phyloP scores from a whole-genome alignment of 2,113 vertebrate species.

The Bostrychus sinensis region DNA sequence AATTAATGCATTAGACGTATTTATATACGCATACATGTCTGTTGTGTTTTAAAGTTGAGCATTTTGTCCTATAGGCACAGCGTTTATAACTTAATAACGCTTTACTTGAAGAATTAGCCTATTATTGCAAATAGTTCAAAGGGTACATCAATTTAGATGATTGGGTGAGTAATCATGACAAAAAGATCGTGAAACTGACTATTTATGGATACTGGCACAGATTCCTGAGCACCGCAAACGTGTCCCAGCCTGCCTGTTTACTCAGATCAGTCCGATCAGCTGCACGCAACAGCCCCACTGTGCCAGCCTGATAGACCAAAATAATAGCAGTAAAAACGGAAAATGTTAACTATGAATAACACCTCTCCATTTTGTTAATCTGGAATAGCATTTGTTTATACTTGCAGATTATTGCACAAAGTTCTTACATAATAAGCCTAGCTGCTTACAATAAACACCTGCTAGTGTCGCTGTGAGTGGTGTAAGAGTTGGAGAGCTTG shows the following conservation, averaged over 20 bases:
- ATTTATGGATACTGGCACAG: constrained; percentile 33
- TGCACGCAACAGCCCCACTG: neutral
- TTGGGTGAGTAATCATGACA: constrained; percentile 10
- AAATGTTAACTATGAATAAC: too few relatives aligned
- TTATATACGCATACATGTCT: too few relatives aligned
- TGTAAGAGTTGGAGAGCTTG: neutral
- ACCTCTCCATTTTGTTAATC: neutral
- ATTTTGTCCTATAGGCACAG: too few relatives aligned
- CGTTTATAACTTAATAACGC: too few relatives aligned
- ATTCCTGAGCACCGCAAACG: constrained; percentile 50
- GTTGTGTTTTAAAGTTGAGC: too few relatives aligned
- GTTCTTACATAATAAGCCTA: neutral
- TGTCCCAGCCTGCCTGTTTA: constrained; percentile 49
- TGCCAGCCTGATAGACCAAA: neutral
- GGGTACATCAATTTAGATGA: too few relatives aligned
- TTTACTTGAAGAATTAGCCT: too few relatives aligned
- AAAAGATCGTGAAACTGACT: constrained; percentile 2
- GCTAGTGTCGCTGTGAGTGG: neutral
- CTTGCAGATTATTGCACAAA: neutral
- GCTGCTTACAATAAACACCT: neutral
- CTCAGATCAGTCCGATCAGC: constrained; percentile 15
- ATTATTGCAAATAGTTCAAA: too few relatives aligned
- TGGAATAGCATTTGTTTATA: neutral
- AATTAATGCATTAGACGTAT: too few relatives aligned
- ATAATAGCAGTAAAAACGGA: neutral